Evolutionary conservation across 2,113 vertebrate genomes (phyloP).

Genomic region (Catharus fuscescens): DNA sequence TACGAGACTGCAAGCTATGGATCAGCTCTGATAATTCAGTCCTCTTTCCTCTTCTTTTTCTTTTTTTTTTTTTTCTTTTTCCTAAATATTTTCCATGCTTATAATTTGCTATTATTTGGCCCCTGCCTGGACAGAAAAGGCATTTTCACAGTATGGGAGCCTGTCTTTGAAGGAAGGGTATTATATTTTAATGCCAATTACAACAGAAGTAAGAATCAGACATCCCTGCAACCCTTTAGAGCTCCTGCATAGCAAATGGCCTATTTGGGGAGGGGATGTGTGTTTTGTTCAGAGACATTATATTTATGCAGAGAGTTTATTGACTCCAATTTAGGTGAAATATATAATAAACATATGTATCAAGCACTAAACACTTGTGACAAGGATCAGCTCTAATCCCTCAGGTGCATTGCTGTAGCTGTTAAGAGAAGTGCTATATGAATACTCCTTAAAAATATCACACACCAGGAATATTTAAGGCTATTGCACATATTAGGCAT

Average conservation of each 20-base stretch:
- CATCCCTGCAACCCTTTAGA: conserved; percentile 11
- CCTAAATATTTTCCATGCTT: conserved; percentile 64
- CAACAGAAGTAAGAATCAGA: conserved; percentile 45
- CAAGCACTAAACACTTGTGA: conserved; percentile 46
- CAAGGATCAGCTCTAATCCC: conserved; percentile 39
- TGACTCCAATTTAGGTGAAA: conserved; percentile 58
- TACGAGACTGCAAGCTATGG: conserved; percentile 46
- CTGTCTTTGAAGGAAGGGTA: conserved; percentile 8
- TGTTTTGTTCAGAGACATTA: conserved; percentile 38
- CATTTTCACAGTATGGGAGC: conserved; percentile 58
- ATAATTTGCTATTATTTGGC: conserved; percentile 68
- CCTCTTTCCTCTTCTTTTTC: background rate
- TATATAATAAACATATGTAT: conserved; percentile 44
- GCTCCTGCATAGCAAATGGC: conserved; percentile 34
- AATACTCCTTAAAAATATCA: background rate
- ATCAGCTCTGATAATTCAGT: conserved; percentile 48
- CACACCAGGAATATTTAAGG: background rate
- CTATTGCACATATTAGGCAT: background rate
- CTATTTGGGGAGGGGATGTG: conserved; percentile 23
- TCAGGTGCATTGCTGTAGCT: background rate
- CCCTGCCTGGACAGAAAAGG: conserved; percentile 49
- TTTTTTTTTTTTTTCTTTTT: background rate
- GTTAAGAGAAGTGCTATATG: background rate
- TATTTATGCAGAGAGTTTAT: conserved; percentile 64
- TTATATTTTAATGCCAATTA: conserved; percentile 59